Percentiles rank a stretch among this genome's conserved stretches.
phyloP scores from a whole-genome alignment of 2,888 invertebrate genomes.

The Coecobrya sp. region DNA sequence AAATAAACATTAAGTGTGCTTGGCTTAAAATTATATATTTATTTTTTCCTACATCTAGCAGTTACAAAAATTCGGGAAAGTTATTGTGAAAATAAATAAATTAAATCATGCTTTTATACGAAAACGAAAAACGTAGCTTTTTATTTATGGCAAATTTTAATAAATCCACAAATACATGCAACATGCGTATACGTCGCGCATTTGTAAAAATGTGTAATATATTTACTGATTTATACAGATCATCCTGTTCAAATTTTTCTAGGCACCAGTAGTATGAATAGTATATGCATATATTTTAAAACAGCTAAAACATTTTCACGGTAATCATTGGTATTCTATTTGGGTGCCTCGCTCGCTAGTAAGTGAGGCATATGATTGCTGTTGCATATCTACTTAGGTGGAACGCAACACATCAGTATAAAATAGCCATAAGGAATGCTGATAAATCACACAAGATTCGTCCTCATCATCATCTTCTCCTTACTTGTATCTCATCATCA shows the following conservation, averaged over 20 bases:
- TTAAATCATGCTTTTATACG: not conserved
- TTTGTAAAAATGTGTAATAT: slow-evolving; percentile 9
- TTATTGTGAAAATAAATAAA: not conserved
- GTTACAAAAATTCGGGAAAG: not conserved
- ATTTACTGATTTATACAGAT: not conserved
- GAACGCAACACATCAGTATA: slow-evolving; percentile 6
- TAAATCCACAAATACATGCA: slow-evolving; percentile 7
- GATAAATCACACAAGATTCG: not conserved
- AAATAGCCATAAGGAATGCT: slow-evolving; percentile 42
- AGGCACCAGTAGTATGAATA: not conserved
- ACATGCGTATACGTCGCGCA: not conserved
- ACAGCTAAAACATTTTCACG: not conserved
- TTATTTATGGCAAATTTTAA: not conserved
- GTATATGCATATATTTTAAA: not conserved
- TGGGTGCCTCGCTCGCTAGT: slow-evolving; percentile 9
- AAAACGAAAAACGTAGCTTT: not conserved
- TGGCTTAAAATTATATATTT: too few relatives aligned
- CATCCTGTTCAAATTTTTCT: not conserved
- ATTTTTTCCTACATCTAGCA: not conserved
- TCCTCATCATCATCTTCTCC: slow-evolving; percentile 22
- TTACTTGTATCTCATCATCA: slow-evolving; percentile 28
- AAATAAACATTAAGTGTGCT: not conserved
- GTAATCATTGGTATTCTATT: slow-evolving; percentile 50
- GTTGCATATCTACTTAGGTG: not conserved
- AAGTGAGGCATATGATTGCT: slow-evolving; percentile 55